These are phyloP conservation scores for Phasianus colchicus DNA, from an alignment of 2,113 vertebrate genomes.

Conservation along the genomic window DNA sequence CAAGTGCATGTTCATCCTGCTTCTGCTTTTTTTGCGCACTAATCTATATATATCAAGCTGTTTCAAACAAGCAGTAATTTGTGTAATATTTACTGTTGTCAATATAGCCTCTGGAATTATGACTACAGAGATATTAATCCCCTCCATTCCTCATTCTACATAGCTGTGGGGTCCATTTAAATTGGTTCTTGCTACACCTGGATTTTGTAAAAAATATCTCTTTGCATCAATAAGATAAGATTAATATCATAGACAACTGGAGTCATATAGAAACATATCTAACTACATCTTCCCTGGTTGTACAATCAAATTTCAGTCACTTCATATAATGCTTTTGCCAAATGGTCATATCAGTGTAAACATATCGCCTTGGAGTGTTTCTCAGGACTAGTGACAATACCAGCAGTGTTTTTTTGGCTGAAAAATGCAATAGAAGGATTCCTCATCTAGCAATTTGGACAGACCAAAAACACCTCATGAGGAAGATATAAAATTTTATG, in stretches of 20 bases:
- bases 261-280: neutral
- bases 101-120: neutral
- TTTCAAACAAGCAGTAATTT: neutral
- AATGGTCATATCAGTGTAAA: neutral
- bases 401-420: conserved; percentile 24
- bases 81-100: neutral
- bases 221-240: neutral
- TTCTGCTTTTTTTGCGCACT: neutral
- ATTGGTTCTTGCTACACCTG: neutral
- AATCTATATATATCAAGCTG: neutral
- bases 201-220: neutral
- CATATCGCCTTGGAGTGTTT: neutral
- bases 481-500: conserved; percentile 51
- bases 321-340: neutral
- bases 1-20: neutral
- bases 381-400: conserved; percentile 5
- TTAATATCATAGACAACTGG: neutral
- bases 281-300: neutral
- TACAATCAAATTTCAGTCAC: neutral
- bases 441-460: conserved; percentile 38
- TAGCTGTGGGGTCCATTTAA: neutral
- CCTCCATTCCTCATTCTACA: neutral
- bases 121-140: neutral
- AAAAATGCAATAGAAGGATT: conserved; percentile 46
- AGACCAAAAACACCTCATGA: conserved; percentile 64